Evolutionary conservation across 2,113 vertebrate species (phyloP).

Genomic region (Dipodomys stephensi): DNA sequence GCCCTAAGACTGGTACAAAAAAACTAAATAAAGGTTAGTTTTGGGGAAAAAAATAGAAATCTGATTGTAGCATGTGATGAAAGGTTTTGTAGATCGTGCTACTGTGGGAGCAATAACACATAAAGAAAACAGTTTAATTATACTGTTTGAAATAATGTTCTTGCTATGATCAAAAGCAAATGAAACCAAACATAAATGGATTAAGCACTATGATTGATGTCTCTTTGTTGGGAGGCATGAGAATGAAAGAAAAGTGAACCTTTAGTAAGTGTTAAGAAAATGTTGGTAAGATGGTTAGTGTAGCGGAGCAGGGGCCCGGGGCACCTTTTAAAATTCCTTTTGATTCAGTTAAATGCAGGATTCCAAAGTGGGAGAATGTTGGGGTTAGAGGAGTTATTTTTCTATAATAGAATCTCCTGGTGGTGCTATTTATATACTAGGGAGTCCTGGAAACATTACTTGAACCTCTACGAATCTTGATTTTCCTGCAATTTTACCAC

Average conservation of each 20-base stretch:
- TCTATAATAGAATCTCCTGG: neutral
- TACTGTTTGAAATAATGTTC: conserved; percentile 16
- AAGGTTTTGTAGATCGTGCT: neutral
- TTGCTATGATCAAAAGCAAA: neutral
- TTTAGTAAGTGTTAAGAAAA: neutral
- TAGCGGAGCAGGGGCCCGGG: neutral
- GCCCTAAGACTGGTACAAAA: too few species aligned
- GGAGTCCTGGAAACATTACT: neutral
- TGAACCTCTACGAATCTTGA: neutral
- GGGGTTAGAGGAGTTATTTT: neutral
- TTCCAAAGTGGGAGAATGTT: neutral
- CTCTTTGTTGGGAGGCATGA: neutral
- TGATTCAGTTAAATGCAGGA: neutral
- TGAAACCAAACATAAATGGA: neutral
- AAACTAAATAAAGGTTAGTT: too few species aligned
- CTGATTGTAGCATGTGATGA: neutral
- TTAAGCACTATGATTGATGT: neutral
- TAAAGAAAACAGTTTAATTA: conserved; percentile 31
- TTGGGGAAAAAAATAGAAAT: neutral
- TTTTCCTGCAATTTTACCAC: neutral
- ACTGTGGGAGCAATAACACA: neutral
- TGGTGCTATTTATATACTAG: neutral
- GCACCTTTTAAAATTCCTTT: neutral
- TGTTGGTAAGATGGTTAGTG: neutral
- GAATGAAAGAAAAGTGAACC: neutral